Base-by-base conservation (phyloP, 2,888 invertebrate species). In the Sarcophaga caerulescens region DNA sequence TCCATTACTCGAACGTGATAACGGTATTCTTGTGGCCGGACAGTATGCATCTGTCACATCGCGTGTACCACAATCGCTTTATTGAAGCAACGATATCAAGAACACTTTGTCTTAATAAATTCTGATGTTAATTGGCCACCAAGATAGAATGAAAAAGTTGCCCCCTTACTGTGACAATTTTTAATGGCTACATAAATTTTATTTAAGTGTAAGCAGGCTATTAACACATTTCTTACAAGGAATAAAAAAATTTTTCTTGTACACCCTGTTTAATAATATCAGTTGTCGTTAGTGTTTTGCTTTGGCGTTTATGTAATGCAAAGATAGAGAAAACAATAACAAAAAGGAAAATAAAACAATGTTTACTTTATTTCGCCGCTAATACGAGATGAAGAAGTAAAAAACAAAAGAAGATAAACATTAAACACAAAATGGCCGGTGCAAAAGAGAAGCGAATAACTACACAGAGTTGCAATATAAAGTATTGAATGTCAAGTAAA, bases 381-480 rank as follows among this genome's bases (percentile, higher is more conserved):
- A 2, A 52, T 44, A 19, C 63, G 19, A 57, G 57, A 74, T 68
- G 17, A 47, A 12, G 62, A 69, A 74, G 14, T n/a, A 8, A 69
- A 69, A 3, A 57, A 73, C 73, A 83, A 69, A 70, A 74, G 17
- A 23, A 0, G 74, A 69, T 21, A 8, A 17, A 69, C 73, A 69
- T 45, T 62, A 74, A 69, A 69, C 74, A 78, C 75, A 73, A 82
- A 82, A 82, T 82, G 77, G 70, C 70, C 77, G 77, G 77, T 68
- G 3, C 4, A 73, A 62, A 12, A 79, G 63, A 63, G 4, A 70
- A 14, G 14, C 23, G 57, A 66, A 59, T 62, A 66, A 70, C 17
- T n/a, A 74, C 45, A 10, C 73, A 74, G 21, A 19, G 66, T 35
- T 68, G 35, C n/a, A 14, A n/a, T 44, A 68, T 44, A 45, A 3